phyloP scores from a whole-genome alignment of 2,113 vertebrate species.

The Dromas ardeola region DNA sequence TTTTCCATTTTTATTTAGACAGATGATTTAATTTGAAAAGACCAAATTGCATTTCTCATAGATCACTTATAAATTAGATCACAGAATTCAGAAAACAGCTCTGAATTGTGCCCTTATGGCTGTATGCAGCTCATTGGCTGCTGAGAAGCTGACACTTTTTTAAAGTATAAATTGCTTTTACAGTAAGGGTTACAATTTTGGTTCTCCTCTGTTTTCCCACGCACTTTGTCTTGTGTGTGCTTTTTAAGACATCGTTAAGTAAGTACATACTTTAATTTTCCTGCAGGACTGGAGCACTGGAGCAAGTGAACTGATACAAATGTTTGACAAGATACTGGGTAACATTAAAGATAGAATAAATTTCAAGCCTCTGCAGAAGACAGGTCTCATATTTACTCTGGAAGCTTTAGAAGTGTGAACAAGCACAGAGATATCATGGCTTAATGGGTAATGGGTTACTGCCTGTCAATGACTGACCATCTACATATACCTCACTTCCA shows the following conservation, averaged over 20 bases:
- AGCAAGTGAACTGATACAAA: neutral
- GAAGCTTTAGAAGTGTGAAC: neutral
- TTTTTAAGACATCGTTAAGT: neutral
- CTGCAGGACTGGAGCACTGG: neutral
- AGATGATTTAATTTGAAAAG: conserved; percentile 31
- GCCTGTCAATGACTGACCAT: neutral
- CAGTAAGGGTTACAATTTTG: neutral
- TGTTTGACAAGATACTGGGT: neutral
- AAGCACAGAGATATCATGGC: neutral
- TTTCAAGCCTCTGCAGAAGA: neutral
- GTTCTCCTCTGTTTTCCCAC: neutral
- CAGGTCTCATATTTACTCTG: neutral
- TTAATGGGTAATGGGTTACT: neutral
- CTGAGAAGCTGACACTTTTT: neutral
- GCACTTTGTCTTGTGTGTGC: neutral
- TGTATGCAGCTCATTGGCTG: neutral
- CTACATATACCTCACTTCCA: neutral
- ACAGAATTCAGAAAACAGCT: neutral
- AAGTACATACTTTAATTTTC: neutral
- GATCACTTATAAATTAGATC: neutral
- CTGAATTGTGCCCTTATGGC: neutral
- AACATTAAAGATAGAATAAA: neutral
- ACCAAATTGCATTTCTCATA: neutral
- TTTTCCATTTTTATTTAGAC: conserved; percentile 16
- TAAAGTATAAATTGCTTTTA: neutral